Conservation (phyloP, 1,140 invertebrate genomes). For the Drosophila fuyamai region DNA sequence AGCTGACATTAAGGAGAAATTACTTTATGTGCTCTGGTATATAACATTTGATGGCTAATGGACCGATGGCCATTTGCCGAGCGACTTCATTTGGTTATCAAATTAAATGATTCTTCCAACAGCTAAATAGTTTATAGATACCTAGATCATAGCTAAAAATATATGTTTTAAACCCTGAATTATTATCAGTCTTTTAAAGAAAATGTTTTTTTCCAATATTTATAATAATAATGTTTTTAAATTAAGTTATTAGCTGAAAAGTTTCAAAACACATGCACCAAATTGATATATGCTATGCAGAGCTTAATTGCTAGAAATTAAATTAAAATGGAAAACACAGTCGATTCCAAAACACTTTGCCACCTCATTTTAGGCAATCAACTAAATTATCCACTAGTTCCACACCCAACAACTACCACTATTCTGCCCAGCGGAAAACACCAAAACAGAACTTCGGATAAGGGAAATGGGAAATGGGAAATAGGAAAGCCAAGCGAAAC, state of each 20-base stretch:
- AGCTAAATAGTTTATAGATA: background rate
- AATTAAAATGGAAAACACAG: constrained; percentile 16
- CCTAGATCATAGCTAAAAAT: too few species aligned
- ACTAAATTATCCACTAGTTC: constrained; percentile 26
- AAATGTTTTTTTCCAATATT: too few species aligned
- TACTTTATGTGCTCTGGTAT: background rate
- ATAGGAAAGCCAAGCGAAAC: constrained; percentile 21
- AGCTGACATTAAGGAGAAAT: background rate
- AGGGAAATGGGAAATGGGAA: constrained; percentile 10
- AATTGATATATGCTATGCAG: background rate
- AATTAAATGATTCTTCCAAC: background rate
- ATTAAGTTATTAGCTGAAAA: too few species aligned
- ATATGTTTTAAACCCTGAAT: too few species aligned
- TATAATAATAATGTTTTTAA: too few species aligned
- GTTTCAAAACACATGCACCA: background rate
- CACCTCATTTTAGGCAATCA: constrained; percentile 11
- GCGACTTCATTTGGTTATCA: background rate
- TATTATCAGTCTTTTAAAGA: too few species aligned
- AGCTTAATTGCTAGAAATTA: constrained; percentile 14
- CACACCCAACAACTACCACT: background rate
- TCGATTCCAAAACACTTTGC: background rate
- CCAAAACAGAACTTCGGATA: background rate
- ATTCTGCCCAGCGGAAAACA: background rate
- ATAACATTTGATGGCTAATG: constrained; percentile 6
- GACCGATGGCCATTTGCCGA: background rate